Base-by-base conservation (phyloP, 2,888 invertebrate genomes). In the Diplazon laetatorius region DNA sequence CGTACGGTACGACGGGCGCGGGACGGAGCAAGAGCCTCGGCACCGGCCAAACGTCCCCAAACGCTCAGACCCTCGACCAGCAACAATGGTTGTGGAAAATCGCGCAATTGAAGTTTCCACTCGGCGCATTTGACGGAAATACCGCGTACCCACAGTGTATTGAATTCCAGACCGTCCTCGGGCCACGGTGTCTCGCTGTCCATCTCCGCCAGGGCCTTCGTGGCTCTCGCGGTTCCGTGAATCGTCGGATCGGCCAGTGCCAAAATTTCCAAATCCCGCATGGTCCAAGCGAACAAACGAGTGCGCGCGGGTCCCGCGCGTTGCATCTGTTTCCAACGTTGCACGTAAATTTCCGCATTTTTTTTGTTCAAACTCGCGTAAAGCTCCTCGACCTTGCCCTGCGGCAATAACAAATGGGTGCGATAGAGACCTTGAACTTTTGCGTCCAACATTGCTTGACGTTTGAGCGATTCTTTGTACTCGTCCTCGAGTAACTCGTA, bases 401-500 rank as follows among this genome's bases (percentile, higher is more conserved):
- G 95, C 0, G 98, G 97, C 46, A 97, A 93, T 83, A 97, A 93
- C 3, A 97, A 92, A 86, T 97, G 95, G 1, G 96, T 95, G 87
- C 96, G 96, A 88, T 95, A 95, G 25, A 98, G 92, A 87, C 97
- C 96, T 14, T 94, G 93, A 16, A 97, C 96, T 92, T 97, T 98
- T 18, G 96, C 95, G 86, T 98, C 98, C 25, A 99, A 92, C 93
- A 98, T 95, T 72, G 96, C 95, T 78, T 96, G 94, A 18, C 99
- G 93, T 88, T 98, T 98, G 85, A 97, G 93, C 87, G 97, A 97
- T 90, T 99, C 99, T 85, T 96, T 95, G 87, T 97, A 97, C 90
- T 99, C 99, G 87, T 99, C 99, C 87, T 97, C 97, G 57, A 98
- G 91, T 0, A 99, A 92, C 88, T 98, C 98, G 90, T 97, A 99